Evolutionary conservation across 2,888 invertebrate species (phyloP), one percentile per base, ranked within the genome.

Genomic region (Clostera curtula): DNA sequence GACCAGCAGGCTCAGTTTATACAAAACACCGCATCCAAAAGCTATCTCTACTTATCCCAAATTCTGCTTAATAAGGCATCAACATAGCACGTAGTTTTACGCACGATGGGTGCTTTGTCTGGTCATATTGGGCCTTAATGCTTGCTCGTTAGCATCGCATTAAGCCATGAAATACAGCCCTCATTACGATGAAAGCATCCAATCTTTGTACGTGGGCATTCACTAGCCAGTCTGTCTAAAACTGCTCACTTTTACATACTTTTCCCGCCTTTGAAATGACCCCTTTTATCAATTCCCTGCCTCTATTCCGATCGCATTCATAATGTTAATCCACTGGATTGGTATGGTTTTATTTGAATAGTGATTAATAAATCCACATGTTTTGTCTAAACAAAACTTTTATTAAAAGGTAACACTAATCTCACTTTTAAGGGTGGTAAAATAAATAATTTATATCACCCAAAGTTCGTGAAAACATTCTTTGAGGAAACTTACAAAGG

Each of bases 61-160:
- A 29, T 38, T 25, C 29, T 34, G 30, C 32, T 41, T 31, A 41
- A 39, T 49, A 46, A 32, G 42, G 31, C 38, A 41, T 39, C 36
- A 36, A 41, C 46, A 43, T 33, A 50, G 30, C 24, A 25, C 24
- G 28, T 51, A 41, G 33, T 37, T 37, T 28, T 36, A 35, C 34
- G 25, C 36, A 27, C 28, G 32, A 20, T 21, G n/a, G 29, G 24
- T 31, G 32, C 42, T 39, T 38, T 48, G 33, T 32, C 22, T 22
- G 22, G 36, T 25, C 45, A 41, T 50, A 59, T 52, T 49, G 46
- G 45, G 34, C 39, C 38, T 41, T 47, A 51, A 52, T 38, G 29
- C 27, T 23, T 12, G 45, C 51, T 60, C 64, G 54, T 65, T 60
- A 66, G 48, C 54, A 54, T 51, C 43, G 38, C 59, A 57, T 60